A percentile compares a stretch with the other conserved stretches of the same genome.
These are phyloP conservation scores for Pseudomyrmex dendroicus DNA, from an alignment of 1,140 invertebrate species.

Conservation along the genomic window DNA sequence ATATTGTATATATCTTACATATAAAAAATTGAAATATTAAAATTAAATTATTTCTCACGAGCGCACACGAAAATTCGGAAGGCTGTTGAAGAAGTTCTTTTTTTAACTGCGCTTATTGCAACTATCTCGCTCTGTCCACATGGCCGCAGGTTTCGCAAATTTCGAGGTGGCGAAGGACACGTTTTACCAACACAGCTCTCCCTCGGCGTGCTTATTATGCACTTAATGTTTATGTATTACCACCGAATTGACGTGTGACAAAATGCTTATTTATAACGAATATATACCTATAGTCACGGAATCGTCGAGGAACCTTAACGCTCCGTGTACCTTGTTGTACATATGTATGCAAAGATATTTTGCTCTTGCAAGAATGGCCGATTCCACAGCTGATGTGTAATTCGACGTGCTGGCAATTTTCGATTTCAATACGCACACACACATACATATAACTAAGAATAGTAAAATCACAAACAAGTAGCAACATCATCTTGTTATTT, in stretches of 20 bases:
- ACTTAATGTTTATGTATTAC: slow-evolving; percentile 36
- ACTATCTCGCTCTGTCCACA: slow-evolving; percentile 33
- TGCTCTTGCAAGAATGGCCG: slow-evolving; percentile 66
- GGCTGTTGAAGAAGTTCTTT: background rate
- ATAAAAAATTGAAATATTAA: too few relatives aligned
- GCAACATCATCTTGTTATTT: too few relatives aligned
- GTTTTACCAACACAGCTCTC: slow-evolving; percentile 43
- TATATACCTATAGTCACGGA: slow-evolving; percentile 7
- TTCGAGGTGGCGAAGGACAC: slow-evolving; percentile 30
- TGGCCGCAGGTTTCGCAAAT: slow-evolving; percentile 16
- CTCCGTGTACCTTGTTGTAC: slow-evolving; percentile 44
- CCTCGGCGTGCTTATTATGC: slow-evolving; percentile 50
- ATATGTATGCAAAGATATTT: slow-evolving; percentile 67
- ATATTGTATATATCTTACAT: too few relatives aligned
- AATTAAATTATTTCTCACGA: slow-evolving; percentile 6
- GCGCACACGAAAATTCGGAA: background rate
- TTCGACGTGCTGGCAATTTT: slow-evolving; percentile 44
- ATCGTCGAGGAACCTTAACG: slow-evolving; percentile 26
- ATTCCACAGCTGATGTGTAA: slow-evolving; percentile 62
- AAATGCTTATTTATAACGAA: slow-evolving; percentile 30
- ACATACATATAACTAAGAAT: too few relatives aligned
- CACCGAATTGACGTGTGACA: slow-evolving; percentile 12
- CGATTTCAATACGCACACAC: background rate
- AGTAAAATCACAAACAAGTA: too few relatives aligned
- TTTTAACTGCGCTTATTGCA: background rate